phyloP scores from a whole-genome alignment of 2,888 invertebrate genomes.

The Strigamia crassipes region DNA sequence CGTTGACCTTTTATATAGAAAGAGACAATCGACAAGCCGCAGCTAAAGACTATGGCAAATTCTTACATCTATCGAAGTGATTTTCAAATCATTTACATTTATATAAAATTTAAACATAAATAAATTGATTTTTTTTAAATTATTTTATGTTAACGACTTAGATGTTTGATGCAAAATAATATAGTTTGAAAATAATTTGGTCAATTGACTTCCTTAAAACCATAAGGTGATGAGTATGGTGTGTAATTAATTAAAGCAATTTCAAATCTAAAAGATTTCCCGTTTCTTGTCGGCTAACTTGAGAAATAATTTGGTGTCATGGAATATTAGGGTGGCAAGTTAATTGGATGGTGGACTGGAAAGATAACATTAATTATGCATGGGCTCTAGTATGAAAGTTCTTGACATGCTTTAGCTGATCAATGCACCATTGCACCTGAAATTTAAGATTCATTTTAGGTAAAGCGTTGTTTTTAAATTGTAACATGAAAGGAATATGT shows the following conservation, averaged over 20 bases:
- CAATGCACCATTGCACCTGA: slow-evolving; percentile 8
- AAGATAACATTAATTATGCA: slow-evolving; percentile 40
- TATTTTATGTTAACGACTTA: too few relatives aligned
- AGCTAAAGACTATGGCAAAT: too few relatives aligned
- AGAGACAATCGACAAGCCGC: too few relatives aligned
- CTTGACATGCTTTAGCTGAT: slow-evolving; percentile 25
- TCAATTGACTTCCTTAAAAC: too few relatives aligned
- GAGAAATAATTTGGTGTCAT: slow-evolving; percentile 22
- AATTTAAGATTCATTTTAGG: neutral
- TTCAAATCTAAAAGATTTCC: slow-evolving; percentile 17
- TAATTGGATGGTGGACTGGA: slow-evolving; percentile 24
- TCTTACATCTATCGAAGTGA: too few relatives aligned
- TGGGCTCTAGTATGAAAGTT: slow-evolving; percentile 22
- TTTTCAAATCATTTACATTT: too few relatives aligned
- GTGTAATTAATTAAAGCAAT: slow-evolving; percentile 39
- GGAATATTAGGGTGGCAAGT: slow-evolving; percentile 24
- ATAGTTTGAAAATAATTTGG: slow-evolving; percentile 22
- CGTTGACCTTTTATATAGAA: too few relatives aligned
- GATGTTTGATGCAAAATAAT: slow-evolving; percentile 17
- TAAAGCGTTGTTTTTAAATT: neutral
- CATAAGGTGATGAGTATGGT: slow-evolving; percentile 18
- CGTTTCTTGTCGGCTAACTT: slow-evolving; percentile 24
- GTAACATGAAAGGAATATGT: neutral
- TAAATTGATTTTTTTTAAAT: too few relatives aligned
- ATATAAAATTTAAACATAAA: too few relatives aligned